Evolutionary conservation across 2,113 vertebrate species (phyloP).

Genomic region (Origma solitaria): DNA sequence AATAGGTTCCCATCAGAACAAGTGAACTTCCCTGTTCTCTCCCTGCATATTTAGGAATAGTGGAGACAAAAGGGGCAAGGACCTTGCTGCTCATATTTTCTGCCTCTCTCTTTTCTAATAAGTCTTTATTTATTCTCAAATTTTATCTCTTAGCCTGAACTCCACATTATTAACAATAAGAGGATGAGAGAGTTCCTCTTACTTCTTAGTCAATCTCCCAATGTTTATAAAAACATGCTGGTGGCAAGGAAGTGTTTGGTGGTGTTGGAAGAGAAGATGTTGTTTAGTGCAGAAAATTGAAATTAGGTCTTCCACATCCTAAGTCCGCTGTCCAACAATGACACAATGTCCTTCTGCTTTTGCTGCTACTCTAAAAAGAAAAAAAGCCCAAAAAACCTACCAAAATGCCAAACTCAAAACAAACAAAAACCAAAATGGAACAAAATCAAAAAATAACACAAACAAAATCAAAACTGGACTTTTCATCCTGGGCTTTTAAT

Average conservation of each 20-base stretch:
- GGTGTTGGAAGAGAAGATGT: neutral
- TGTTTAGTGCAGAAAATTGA: neutral
- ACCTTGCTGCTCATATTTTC: neutral
- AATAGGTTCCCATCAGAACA: neutral
- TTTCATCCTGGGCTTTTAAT: neutral
- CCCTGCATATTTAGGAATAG: neutral
- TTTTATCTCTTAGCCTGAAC: neutral
- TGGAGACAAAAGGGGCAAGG: neutral
- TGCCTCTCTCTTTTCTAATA: neutral
- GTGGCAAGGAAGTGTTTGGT: neutral
- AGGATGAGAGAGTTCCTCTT: neutral
- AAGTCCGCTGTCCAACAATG: neutral
- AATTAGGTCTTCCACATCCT: neutral
- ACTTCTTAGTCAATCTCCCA: neutral
- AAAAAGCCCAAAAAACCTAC: accelerated
- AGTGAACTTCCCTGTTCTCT: neutral
- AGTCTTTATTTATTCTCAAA: neutral
- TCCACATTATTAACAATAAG: neutral
- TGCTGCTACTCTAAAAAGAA: neutral
- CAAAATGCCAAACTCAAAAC: neutral
- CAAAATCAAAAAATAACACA: neutral
- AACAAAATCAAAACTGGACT: neutral
- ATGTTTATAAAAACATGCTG: neutral
- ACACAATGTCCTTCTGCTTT: neutral
- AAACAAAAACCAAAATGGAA: neutral